These are phyloP conservation scores for Esox niger DNA, from an alignment of 2,113 vertebrate genomes.

Conservation along the genomic window DNA sequence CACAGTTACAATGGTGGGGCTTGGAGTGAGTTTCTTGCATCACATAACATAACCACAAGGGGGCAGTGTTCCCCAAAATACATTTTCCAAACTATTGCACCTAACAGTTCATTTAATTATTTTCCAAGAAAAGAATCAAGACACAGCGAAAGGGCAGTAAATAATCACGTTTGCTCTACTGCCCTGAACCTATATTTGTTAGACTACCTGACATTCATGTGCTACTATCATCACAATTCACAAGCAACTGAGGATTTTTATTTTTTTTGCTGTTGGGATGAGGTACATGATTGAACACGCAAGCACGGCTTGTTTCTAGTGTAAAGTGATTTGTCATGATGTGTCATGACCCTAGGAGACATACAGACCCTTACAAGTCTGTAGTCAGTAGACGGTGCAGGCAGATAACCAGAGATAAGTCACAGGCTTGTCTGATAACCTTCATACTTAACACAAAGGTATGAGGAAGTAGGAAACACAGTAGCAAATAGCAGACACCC, in stretches of 20 bases:
- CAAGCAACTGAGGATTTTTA: neutral
- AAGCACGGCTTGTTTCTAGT: neutral
- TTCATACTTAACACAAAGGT: conserved; percentile 58
- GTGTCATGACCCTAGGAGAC: conserved; percentile 24
- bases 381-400: conserved; percentile 26
- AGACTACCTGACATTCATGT: neutral
- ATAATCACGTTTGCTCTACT: no score
- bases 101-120: neutral
- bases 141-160: neutral
- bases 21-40: neutral
- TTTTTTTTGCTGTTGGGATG: no score
- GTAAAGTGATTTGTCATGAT: conserved; percentile 17
- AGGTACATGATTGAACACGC: neutral
- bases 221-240: neutral
- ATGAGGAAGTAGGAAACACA: conserved; percentile 66
- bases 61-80: conserved; percentile 47
- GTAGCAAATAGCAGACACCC: conserved; percentile 11
- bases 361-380: conserved; percentile 9
- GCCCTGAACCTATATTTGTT: no score
- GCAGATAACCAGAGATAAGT: conserved; percentile 39
- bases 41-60: conserved; percentile 42
- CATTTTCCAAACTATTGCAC: neutral
- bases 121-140: neutral
- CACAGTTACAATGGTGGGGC: no score
- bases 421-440: conserved; percentile 56